phyloP scores from a whole-genome alignment of 1,140 invertebrate genomes.

The Patella vulgata region DNA sequence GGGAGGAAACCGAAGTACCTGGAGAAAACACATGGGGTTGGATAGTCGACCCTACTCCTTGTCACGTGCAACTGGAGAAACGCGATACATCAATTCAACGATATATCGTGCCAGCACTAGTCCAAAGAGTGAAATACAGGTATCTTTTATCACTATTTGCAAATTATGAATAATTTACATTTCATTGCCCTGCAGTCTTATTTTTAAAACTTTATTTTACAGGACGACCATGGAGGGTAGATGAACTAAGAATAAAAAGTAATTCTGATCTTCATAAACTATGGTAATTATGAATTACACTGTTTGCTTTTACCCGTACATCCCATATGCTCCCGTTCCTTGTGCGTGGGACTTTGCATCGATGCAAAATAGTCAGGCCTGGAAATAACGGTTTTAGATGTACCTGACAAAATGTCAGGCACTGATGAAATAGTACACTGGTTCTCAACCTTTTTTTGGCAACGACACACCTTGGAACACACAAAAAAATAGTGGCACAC shows the following conservation, averaged over 20 bases:
- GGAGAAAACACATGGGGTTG: too few relatives aligned
- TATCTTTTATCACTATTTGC: background rate
- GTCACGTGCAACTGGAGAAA: too few relatives aligned
- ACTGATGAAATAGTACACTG: too few relatives aligned
- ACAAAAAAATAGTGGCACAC: too few relatives aligned
- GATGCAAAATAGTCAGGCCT: too few relatives aligned
- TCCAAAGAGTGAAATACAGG: background rate
- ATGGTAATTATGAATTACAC: constrained; percentile 76
- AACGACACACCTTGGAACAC: too few relatives aligned
- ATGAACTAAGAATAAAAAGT: constrained; percentile 94
- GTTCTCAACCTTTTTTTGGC: too few relatives aligned
- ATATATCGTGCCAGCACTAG: background rate
- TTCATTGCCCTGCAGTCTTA: background rate
- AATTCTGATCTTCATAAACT: constrained; percentile 97
- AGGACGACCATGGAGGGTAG: constrained; percentile 86
- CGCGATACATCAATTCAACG: too few relatives aligned
- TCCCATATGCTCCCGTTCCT: background rate
- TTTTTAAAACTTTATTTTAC: constrained; percentile 24
- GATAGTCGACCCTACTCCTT: too few relatives aligned
- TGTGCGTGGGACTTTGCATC: background rate
- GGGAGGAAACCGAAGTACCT: too few relatives aligned
- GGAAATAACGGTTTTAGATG: too few relatives aligned
- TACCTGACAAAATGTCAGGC: too few relatives aligned
- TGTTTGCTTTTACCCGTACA: background rate
- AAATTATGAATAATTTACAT: background rate